These are phyloP conservation scores for silkworm (Bombyx mori) DNA, from an alignment of 1,140 invertebrate genomes.

Conservation along the genomic window DNA sequence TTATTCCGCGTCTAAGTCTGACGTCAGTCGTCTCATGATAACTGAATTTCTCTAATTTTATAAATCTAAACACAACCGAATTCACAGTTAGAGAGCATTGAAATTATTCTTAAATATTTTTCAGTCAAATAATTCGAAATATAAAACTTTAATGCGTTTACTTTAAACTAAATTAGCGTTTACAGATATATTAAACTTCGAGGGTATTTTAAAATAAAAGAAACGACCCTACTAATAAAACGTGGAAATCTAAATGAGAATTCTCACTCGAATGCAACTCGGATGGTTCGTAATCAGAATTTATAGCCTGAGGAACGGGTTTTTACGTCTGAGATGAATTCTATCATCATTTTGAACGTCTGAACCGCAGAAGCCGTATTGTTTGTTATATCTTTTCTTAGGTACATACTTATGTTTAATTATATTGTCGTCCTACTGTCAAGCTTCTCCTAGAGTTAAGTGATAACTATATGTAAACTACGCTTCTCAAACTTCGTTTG, in stretches of 20 bases:
- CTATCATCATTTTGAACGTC: constrained; percentile 6
- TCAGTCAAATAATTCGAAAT: too few relatives aligned
- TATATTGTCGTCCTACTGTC: not conserved
- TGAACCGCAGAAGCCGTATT: not conserved
- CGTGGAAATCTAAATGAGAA: constrained; percentile 35
- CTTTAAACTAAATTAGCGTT: too few relatives aligned
- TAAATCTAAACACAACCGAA: too few relatives aligned
- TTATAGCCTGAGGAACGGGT: constrained; percentile 36
- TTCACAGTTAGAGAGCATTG: too few relatives aligned
- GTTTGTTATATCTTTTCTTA: not conserved
- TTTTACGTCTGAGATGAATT: constrained; percentile 17
- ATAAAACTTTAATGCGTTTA: too few relatives aligned
- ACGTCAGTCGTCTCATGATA: too few relatives aligned
- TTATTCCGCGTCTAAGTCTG: too few relatives aligned
- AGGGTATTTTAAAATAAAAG: not conserved
- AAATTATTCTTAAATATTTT: too few relatives aligned
- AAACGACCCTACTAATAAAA: constrained; percentile 13
- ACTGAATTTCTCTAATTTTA: too few relatives aligned
- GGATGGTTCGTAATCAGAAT: constrained; percentile 35
- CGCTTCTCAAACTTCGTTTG: too few relatives aligned
- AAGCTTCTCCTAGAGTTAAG: not conserved
- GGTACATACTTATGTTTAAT: not conserved
- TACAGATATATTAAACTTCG: too few relatives aligned
- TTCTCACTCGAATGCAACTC: constrained; percentile 38
- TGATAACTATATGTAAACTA: too few relatives aligned